Evolutionary conservation across 2,888 invertebrate genomes (phyloP).

Genomic region (Tupiocoris notatus): DNA sequence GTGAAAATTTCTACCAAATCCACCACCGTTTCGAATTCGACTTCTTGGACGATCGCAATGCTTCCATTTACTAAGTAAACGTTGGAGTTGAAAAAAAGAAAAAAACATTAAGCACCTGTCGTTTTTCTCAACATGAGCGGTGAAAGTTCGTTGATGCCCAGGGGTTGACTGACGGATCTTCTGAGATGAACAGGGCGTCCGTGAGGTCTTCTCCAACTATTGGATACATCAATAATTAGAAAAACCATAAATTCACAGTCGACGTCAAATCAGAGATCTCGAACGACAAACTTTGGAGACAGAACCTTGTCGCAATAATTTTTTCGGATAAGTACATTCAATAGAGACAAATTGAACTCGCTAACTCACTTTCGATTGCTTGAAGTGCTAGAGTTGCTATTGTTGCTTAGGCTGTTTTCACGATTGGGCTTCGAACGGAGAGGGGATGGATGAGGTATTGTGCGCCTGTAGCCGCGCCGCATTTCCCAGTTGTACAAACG

Average conservation of each 20-base stretch:
- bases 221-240: too few relatives aligned
- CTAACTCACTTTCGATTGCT: conserved; percentile 39
- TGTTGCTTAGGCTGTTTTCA: conserved; percentile 38
- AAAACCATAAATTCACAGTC: conserved; percentile 17
- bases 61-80: too few relatives aligned
- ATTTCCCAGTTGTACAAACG: conserved; percentile 60
- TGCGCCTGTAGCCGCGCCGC: conserved; percentile 56
- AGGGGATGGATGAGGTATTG: conserved; percentile 58
- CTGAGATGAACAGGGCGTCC: conserved; percentile 52
- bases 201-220: conserved; percentile 46
- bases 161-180: conserved; percentile 69
- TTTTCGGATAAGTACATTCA: too few relatives aligned
- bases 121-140: conserved; percentile 60
- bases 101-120: too few relatives aligned
- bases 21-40: too few relatives aligned
- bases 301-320: too few relatives aligned
- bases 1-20: too few relatives aligned
- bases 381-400: conserved; percentile 37
- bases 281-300: too few relatives aligned
- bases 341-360: too few relatives aligned
- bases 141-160: conserved; percentile 62
- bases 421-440: conserved; percentile 55
- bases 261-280: too few relatives aligned
- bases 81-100: too few relatives aligned
- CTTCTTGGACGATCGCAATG: too few relatives aligned